A percentile compares a stretch with the other conserved stretches of the same genome.
phyloP scores from a whole-genome alignment of 2,888 invertebrate species.

The Panzeria rudis region DNA sequence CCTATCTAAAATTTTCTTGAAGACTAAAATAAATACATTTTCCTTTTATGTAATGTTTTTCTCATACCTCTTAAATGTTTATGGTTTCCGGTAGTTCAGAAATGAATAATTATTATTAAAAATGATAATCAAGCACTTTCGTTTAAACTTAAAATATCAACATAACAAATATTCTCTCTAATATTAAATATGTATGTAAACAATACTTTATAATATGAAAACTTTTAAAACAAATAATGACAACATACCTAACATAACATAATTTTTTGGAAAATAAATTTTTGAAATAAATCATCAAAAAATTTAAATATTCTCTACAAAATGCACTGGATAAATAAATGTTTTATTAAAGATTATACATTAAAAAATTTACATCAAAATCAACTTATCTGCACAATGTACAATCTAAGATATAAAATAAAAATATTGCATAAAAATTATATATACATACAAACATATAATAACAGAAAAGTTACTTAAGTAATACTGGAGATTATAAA shows the following conservation, averaged over 20 bases:
- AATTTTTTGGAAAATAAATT: not conserved
- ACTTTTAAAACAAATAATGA: not conserved
- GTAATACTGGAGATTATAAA: not conserved
- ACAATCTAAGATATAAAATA: conserved; percentile 45
- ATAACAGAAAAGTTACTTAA: not conserved
- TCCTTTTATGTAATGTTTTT: too few relatives aligned
- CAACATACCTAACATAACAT: not conserved
- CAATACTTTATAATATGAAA: conserved; percentile 1
- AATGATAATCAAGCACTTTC: not conserved
- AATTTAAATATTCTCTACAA: conserved; percentile 50
- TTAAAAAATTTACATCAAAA: conserved; percentile 35
- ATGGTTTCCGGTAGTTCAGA: not conserved
- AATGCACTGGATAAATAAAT: conserved; percentile 63
- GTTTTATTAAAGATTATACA: conserved; percentile 58
- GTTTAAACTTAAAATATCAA: not conserved
- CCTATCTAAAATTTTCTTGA: too few relatives aligned
- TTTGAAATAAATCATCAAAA: not conserved
- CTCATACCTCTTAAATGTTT: too few relatives aligned
- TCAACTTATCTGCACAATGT: conserved; percentile 50
- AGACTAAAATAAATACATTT: too few relatives aligned
- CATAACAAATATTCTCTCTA: not conserved
- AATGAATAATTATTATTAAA: not conserved
- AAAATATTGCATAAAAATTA: conserved; percentile 1
- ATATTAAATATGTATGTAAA: not conserved
- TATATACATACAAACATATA: not conserved